phyloP scores from a whole-genome alignment of 1,140 invertebrate species.

The Dendroctonus ponderosae region DNA sequence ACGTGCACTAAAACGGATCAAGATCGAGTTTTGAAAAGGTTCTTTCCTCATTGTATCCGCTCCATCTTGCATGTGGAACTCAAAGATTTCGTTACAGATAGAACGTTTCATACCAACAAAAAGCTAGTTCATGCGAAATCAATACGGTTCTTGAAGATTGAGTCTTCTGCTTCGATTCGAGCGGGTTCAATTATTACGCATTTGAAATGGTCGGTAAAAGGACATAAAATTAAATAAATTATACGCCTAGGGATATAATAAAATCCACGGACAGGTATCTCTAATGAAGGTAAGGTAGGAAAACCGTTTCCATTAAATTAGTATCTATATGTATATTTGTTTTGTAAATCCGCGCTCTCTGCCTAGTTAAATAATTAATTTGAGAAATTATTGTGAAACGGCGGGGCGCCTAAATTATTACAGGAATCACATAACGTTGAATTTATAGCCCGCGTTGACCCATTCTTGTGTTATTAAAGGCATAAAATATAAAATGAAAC shows the following conservation, averaged over 20 bases:
- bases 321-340: neutral
- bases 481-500: conserved; percentile 11
- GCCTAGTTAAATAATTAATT: conserved; percentile 15
- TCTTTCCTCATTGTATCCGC: conserved; percentile 16
- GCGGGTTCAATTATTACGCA: too few relatives aligned
- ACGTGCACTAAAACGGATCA: conserved; percentile 24
- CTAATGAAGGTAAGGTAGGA: too few relatives aligned
- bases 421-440: conserved; percentile 9
- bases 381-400: conserved; percentile 7
- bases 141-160: neutral
- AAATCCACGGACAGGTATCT: too few relatives aligned
- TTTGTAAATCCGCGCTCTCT: neutral
- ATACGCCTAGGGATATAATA: too few relatives aligned
- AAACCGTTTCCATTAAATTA: too few relatives aligned
- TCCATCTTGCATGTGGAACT: conserved; percentile 2
- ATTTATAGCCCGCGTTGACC: conserved; percentile 8
- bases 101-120: conserved; percentile 1
- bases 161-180: too few relatives aligned
- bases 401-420: conserved; percentile 9
- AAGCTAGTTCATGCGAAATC: conserved; percentile 1
- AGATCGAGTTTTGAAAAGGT: conserved; percentile 19
- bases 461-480: neutral
- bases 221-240: too few relatives aligned
- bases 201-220: too few relatives aligned
- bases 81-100: conserved; percentile 21